Conservation (phyloP, 2,113 vertebrate genomes). For the Archilochus colubris region DNA sequence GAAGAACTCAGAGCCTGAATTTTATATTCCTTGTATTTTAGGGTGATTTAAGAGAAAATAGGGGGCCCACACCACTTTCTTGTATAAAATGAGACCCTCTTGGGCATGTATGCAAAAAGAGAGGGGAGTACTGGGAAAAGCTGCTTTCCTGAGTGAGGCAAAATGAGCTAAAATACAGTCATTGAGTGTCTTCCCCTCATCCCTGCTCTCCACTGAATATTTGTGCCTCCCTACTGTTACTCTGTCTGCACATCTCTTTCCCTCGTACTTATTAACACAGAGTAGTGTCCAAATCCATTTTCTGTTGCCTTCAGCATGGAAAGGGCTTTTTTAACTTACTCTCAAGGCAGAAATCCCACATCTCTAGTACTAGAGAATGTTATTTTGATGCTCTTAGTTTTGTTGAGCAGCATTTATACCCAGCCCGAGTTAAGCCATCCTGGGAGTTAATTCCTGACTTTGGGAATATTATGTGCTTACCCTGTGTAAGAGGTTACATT, state of each 20-base stretch:
- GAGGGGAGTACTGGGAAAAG: background rate
- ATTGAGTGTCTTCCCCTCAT: background rate
- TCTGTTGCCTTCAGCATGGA: background rate
- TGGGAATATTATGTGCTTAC: background rate
- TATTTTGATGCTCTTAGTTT: background rate
- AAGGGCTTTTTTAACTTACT: background rate
- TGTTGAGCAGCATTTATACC: background rate
- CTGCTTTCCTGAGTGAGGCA: background rate
- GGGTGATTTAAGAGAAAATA: background rate
- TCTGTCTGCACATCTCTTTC: background rate
- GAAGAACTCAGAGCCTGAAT: background rate
- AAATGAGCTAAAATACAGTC: background rate
- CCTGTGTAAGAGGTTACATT: background rate
- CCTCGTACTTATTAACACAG: background rate
- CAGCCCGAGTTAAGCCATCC: background rate
- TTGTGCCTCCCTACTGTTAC: background rate
- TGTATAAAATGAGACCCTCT: background rate
- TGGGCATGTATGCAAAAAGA: background rate
- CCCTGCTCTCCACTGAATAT: background rate
- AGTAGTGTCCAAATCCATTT: background rate
- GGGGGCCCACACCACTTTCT: background rate
- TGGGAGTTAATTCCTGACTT: background rate
- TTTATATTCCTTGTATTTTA: background rate
- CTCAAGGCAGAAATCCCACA: background rate
- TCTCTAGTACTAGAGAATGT: background rate